Conservation (phyloP, 2,113 vertebrate species). For the Ptyas mucosa region DNA sequence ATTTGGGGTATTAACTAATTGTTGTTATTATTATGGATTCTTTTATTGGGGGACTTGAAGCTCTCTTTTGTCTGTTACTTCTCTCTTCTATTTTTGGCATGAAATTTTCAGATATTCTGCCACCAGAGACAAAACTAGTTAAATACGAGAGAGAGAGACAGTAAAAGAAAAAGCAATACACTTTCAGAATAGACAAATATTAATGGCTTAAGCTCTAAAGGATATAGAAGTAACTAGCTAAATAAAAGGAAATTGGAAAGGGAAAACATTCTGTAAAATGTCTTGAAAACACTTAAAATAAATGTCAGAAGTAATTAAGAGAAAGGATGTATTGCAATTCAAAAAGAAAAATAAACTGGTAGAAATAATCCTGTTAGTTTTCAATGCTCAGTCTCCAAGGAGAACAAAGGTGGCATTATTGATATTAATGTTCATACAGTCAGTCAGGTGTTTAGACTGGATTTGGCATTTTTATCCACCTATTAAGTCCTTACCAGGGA, state of each 20-base stretch:
- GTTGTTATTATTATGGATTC: neutral
- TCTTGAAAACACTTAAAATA: neutral
- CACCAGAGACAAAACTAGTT: neutral
- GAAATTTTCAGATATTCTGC: neutral
- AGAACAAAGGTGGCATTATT: neutral
- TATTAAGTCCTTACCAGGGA: neutral
- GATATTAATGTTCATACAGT: neutral
- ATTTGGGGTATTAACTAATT: neutral
- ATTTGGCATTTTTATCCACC: neutral
- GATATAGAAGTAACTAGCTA: neutral
- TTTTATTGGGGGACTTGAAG: neutral
- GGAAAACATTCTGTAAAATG: neutral
- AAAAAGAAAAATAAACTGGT: neutral
- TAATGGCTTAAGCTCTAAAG: neutral
- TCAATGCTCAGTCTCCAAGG: neutral
- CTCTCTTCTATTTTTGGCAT: neutral
- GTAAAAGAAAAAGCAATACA: neutral
- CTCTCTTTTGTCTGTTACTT: neutral
- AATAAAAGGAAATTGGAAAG: neutral
- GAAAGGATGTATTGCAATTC: neutral
- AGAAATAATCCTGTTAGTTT: neutral
- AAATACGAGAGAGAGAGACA: neutral
- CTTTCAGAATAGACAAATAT: neutral
- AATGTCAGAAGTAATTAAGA: neutral
- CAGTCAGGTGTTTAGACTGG: neutral